Evolutionary conservation across 2,797 vertebrate genomes (phyloP).

Genomic region (Onychomys torridus): DNA sequence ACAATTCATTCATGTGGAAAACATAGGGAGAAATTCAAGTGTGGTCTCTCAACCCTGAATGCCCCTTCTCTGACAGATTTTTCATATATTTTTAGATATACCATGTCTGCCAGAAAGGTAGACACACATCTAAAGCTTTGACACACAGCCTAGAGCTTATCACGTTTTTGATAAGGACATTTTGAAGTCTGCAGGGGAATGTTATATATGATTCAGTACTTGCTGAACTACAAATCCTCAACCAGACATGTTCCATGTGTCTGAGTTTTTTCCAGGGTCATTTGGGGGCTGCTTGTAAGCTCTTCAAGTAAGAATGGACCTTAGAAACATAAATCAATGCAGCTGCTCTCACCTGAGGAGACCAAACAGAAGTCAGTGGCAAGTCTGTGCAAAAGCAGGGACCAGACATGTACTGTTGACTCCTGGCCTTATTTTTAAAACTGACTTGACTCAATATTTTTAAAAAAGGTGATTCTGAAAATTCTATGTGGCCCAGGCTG

Average conservation of each 20-base stretch:
- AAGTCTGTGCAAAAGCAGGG: not conserved
- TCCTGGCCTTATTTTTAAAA: constrained; percentile 18
- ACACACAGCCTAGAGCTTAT: not conserved
- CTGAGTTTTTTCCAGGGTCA: not conserved
- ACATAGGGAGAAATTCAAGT: not conserved
- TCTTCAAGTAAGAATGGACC: not conserved
- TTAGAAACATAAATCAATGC: not conserved
- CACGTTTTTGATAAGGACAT: constrained; percentile 17
- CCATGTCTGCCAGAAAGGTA: not conserved
- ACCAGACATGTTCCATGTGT: not conserved
- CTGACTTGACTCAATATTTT: not conserved
- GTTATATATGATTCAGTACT: not conserved
- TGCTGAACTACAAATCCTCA: not conserved
- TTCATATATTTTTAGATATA: not conserved
- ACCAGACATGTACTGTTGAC: not conserved
- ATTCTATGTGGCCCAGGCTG: not conserved
- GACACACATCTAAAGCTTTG: not conserved
- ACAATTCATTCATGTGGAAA: not conserved
- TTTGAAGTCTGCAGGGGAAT: not conserved
- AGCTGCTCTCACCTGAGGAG: not conserved
- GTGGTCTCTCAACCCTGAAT: not conserved
- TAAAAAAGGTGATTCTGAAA: not conserved
- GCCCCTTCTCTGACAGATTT: not conserved
- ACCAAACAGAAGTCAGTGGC: not conserved
- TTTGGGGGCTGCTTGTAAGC: not conserved